Evolutionary conservation across 2,797 vertebrate species (phyloP).

Genomic region (Schizopygopsis pylzovi): DNA sequence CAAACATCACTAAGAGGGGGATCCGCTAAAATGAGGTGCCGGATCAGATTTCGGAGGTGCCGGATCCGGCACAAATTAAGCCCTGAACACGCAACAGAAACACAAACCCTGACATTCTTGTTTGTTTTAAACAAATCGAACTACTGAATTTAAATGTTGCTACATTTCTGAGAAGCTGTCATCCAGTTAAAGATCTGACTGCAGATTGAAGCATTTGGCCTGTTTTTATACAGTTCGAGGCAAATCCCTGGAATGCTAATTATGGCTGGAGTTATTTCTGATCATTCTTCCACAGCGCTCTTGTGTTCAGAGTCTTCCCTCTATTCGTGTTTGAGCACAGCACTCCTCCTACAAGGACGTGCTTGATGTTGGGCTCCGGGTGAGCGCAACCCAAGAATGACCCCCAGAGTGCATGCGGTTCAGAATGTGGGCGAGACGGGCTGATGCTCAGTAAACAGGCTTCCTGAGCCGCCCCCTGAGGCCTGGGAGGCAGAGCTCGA

Average conservation of each 20-base stretch:
- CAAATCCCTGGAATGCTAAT: slow-evolving; percentile 24
- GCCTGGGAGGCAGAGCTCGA: slow-evolving; percentile 63
- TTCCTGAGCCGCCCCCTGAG: slow-evolving; percentile 60
- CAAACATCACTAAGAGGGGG: too few species aligned
- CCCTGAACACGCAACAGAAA: not conserved
- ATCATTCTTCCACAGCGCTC: slow-evolving; percentile 36
- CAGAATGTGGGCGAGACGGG: slow-evolving; percentile 56
- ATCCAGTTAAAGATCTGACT: not conserved
- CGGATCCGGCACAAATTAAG: too few species aligned
- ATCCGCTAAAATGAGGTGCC: too few species aligned
- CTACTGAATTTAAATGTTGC: not conserved
- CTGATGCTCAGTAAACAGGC: slow-evolving; percentile 53
- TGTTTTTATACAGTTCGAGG: not conserved
- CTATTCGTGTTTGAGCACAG: slow-evolving; percentile 1
- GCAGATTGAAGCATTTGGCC: not conserved
- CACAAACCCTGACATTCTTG: not conserved
- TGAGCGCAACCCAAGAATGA: slow-evolving; percentile 58
- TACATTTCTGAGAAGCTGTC: not conserved
- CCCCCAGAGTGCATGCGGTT: slow-evolving; percentile 31
- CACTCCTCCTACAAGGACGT: slow-evolving; percentile 44
- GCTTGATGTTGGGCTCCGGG: slow-evolving; percentile 34
- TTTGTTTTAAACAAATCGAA: not conserved
- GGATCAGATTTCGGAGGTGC: too few species aligned
- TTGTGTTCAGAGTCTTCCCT: slow-evolving; percentile 11
- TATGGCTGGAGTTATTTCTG: slow-evolving; percentile 8